Evolutionary conservation across 1,140 invertebrate species (phyloP), one percentile per base, ranked within the genome.

Genomic region (Pomacea maculata): DNA sequence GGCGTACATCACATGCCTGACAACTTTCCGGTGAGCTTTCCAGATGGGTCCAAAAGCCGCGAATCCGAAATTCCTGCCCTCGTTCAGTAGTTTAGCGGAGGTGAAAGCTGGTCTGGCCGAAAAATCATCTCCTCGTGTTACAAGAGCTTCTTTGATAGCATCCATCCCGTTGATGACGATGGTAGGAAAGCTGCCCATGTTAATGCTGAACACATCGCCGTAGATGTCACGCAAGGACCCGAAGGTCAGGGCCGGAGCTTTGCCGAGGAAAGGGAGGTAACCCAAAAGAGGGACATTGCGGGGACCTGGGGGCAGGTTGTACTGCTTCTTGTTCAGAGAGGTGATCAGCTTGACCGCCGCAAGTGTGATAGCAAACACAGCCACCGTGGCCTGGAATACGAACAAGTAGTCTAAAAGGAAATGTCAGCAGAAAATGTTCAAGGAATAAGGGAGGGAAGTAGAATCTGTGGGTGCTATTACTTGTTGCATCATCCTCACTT

Each of bases 281-380:
- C 87, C 87, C 19, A 88, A 29, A 8, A 88, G 10, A 12, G 87
- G 87, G 29, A 87, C 71, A 3, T 83, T 82, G 80, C 78, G 79
- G 19, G 87, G 87, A 17, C 87, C 86, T 17, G 87, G 85, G 1
- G 84, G 84, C 12, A 83, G 70, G 19, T 78, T 82, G 25, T 25
- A 70, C 10, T 21, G 67, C 10, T 70, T 70, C 45, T n/a, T 54
- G 25, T 67, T 72, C 45, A 34, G n/a, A 34, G 2, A n/a, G 11
- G 1, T 34, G 67, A 70, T 70, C 67, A 70, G 67, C 67, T 70
- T 70, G n/a, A n/a, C 67, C 0, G 7, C 5, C 1, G 29, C 21
- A 11, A 70, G 5, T 12, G 67, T 70, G 67, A 70, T 9, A 11
- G 21, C 11, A 12, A 70, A 70, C 21, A 70, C 67, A 70, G 21